Base-by-base conservation (phyloP, 2,113 vertebrate genomes). In the Triplophysa dalaica region DNA sequence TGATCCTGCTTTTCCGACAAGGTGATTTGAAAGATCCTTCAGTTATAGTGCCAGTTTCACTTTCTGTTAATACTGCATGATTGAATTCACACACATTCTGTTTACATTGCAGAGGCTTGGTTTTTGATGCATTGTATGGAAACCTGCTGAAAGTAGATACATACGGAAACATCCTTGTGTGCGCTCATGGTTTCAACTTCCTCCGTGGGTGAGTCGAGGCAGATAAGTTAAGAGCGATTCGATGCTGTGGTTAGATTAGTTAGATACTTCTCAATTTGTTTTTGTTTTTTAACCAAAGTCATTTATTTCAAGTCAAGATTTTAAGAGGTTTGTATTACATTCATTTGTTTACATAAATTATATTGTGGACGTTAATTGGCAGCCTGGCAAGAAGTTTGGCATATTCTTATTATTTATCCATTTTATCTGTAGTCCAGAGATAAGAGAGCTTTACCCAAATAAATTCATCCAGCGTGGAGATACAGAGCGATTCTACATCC, bases 391-490 rank as follows among this genome's bases (percentile, higher is more conserved):
- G 33, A 38, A 38, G 33, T 38, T 38, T 7, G 4, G 0, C 33
- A 38, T 8, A 38, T 38, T 38, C 33, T 38, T 38, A 38, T 33
- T 5, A 33, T 38, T 38, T 7, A 7, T 80, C 22, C 11, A 4
- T 84, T 77, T 22, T 69, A 45, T 68, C 14, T 4, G 17, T 89
- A 99, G 98, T 83, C 98, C 98, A 74, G 98, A 99, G 89, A 99
- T 93, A 82, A 94, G 97, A 87, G 98, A 99, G 89, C 94, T 96
- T 45, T 99, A 99, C 90, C 96, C 98, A 87, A 99, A 99, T 90
- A 99, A 99, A 91, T 99, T 99, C 88, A 99, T 99, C 87, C 98
- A 99, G 89, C 93, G 98, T 85, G 98, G 98, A 89, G 98, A 99
- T 85, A 99, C 98, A 43, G 98, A 99, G 68, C 94, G 98, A 82